Base-by-base conservation (phyloP, 2,797 vertebrate genomes). In the Eospalax fontanierii region DNA sequence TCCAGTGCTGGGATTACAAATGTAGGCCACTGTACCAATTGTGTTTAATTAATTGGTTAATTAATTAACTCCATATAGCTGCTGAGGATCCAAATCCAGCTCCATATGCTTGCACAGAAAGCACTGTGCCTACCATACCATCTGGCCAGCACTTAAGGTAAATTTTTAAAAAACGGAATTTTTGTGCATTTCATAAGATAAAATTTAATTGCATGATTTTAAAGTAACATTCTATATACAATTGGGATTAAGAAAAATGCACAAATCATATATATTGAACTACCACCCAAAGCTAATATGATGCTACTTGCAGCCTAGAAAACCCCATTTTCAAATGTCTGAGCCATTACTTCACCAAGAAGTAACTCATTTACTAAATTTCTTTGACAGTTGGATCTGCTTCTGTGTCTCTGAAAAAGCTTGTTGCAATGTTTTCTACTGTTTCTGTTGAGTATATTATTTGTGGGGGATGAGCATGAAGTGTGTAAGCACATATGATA, bases 271-370 rank as follows among this genome's bases (percentile, higher is more conserved):
- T 35, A 8, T 61, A 1, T 22, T 54, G 30, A 35, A 7, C 12
- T 30, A 50, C 30, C n/a, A 65, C 14, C 6, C 21, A 71, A 59
- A 59, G 12, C 46, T n/a, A 61, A 35, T 61, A 19, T 1, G 18
- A 38, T 66, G 15, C 15, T 26, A 54, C 4, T 33, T 15, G 4
- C 19, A n/a, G 15, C 26, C 21, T 28, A 33, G n/a, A 30, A 35
- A 61, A 18, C 24, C 22, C 5, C 12, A 19, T 40, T 71, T 22
- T n/a, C 26, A 24, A 50, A 12, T 1, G 2, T 3, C 5, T 0
- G 22, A 26, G 26, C 19, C 21, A 5, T 26, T 0, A 7, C 9
- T 14, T 54, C 10, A 40, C 33, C 19, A 15, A 40, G 38, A 46
- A 61, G 46, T 7, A 54, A 33, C n/a, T 35, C 28, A 26, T 21